Percentiles rank a stretch among this genome's conserved stretches.
These are phyloP conservation scores for Caiman crocodilus DNA, from an alignment of 2,797 vertebrate genomes.

Conservation along the genomic window DNA sequence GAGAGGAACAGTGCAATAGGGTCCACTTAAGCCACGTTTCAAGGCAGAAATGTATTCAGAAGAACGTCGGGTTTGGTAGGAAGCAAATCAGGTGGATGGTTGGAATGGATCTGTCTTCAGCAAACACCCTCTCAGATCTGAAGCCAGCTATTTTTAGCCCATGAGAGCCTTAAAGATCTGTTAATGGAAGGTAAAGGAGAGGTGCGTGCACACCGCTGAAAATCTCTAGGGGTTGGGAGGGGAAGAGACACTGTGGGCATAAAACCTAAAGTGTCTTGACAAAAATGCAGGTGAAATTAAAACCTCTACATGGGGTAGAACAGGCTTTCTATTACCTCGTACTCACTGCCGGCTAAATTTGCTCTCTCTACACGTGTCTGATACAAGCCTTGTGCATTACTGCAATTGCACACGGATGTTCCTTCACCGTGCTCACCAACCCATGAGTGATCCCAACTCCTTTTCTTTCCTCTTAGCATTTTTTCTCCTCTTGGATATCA, in stretches of 20 bases:
- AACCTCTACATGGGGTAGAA: neutral
- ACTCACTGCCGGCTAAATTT: neutral
- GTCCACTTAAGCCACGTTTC: neutral
- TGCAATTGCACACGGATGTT: neutral
- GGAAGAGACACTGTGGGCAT: too few species aligned
- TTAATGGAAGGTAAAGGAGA: neutral
- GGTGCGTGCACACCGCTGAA: neutral
- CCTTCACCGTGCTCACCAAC: neutral
- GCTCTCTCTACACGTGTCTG: neutral
- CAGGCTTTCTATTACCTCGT: neutral
- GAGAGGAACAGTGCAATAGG: neutral
- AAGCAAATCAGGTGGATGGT: conserved; percentile 39
- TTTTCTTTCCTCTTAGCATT: too few species aligned
- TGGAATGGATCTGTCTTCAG: neutral
- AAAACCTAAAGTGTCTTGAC: neutral
- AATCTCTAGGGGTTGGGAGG: too few species aligned
- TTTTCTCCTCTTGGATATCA: neutral
- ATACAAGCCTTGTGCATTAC: neutral
- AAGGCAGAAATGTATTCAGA: neutral
- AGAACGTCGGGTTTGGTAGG: neutral
- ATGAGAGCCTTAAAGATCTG: neutral
- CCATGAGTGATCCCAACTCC: too few species aligned
- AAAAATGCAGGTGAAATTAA: neutral
- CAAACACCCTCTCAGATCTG: neutral
- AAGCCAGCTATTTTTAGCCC: conserved; percentile 4